Base-by-base conservation (phyloP, 2,113 vertebrate species). In the Isichthys henryi region DNA sequence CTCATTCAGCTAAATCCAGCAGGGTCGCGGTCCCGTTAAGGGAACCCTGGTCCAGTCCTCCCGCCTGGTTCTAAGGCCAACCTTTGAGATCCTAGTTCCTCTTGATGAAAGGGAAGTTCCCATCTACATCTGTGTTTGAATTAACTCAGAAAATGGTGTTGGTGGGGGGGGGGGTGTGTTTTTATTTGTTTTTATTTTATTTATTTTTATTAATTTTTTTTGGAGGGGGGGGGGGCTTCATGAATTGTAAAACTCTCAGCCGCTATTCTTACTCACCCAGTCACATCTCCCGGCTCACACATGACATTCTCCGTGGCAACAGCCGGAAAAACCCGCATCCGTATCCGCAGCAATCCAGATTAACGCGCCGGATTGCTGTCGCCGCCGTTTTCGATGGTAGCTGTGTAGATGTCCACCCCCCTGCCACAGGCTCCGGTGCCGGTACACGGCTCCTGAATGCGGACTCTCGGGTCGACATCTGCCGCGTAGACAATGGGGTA, bases 401-500 rank as follows among this genome's bases (percentile, higher is more conserved):
- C 23, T 11, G 2, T 88, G 31, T 56, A 10, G 49, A 56, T 15
- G 23, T 39, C 52, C 43, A 58, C 82, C 56, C 50, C 83, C 52
- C 77, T 19, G 17, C 4, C 77, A 58, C 13, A 85, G 53, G 50
- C 48, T 88, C 49, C 19, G 53, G 88, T 84, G 82, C 50, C 39
- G 35, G 50, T 89, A 52, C 49, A 45, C 74, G 56, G 53, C 80
- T 56, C 77, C 83, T 84, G 88, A 89, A 84, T 89, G 48, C 88
- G n/a, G 43, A 62, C 49, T 52, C 23, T 11, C 77, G 39, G 74
- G 13, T 35, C 50, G 88, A 89, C 88, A 89, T 89, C 88, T 89
- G 88, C 88, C 39, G 31, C 50, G 35, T 83, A 89, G 80, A 89
- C 88, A 89, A 89, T 45, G 77, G 46, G 88, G 5, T 19, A 35